phyloP scores from a whole-genome alignment of 2,113 vertebrate genomes.

The Macrotus californicus region DNA sequence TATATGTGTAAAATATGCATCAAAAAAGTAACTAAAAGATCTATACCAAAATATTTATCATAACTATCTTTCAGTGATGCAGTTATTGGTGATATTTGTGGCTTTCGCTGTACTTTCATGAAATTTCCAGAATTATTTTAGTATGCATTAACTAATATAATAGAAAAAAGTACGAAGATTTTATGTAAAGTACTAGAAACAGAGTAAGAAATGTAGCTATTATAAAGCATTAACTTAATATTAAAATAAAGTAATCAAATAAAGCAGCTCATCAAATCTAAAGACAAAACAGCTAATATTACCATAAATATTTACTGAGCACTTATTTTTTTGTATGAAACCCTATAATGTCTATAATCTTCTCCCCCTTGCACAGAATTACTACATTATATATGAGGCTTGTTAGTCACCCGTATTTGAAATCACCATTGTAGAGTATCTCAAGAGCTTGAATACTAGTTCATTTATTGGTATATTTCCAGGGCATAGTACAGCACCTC shows the following conservation, averaged over 20 bases:
- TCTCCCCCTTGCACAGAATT: background rate
- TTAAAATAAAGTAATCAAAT: conserved; percentile 8
- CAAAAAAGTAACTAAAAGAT: background rate
- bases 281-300: background rate
- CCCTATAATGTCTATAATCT: background rate
- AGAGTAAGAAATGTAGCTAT: background rate
- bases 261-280: background rate
- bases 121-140: conserved; percentile 1
- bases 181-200: background rate
- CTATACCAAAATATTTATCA: background rate
- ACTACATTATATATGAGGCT: background rate
- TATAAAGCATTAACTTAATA: background rate
- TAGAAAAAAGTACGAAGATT: background rate
- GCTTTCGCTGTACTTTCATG: background rate
- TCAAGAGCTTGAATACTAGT: background rate
- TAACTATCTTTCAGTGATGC: background rate
- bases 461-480: background rate
- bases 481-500: background rate
- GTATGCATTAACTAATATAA: background rate
- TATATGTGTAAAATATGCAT: background rate
- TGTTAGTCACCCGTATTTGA: background rate
- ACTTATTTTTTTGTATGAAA: background rate
- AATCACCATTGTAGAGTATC: background rate
- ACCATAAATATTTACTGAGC: background rate
- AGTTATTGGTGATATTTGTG: background rate